Conservation (phyloP, 2,888 invertebrate species). For the Mimas tiliae region DNA sequence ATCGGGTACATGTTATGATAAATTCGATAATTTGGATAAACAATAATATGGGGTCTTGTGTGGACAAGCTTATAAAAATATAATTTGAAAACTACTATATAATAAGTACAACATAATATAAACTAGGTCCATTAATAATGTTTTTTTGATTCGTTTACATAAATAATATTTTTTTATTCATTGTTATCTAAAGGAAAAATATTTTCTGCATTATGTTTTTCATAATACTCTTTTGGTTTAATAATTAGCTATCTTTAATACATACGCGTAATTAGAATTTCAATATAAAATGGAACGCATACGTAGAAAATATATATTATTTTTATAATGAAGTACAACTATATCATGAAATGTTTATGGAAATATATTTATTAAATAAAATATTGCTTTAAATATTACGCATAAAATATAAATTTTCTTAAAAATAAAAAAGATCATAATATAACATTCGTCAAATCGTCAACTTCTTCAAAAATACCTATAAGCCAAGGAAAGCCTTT, state of each 20-base stretch:
- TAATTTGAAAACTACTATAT: slow-evolving; percentile 17
- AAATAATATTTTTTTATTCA: not conserved
- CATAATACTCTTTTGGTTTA: not conserved
- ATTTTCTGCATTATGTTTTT: not conserved
- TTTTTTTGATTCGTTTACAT: not conserved
- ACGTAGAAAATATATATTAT: no score
- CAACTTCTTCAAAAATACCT: slow-evolving; percentile 24
- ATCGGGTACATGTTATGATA: no score
- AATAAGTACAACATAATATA: slow-evolving; percentile 27
- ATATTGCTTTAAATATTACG: not conserved
- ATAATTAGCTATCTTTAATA: no score
- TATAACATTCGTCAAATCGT: not conserved
- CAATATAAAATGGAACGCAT: no score
- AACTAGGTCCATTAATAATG: not conserved
- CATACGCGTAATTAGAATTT: no score
- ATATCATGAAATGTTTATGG: not conserved
- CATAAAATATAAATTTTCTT: slow-evolving; percentile 2
- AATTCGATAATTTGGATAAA: no score
- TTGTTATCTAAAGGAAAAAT: not conserved
- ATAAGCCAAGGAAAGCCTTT: slow-evolving; percentile 31
- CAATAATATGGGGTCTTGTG: no score
- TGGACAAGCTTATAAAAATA: no score
- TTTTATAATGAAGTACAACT: not conserved
- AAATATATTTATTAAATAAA: no score
- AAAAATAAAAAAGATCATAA: not conserved